A percentile compares a stretch with the other conserved stretches of the same genome.
These are phyloP conservation scores for Dryobota labecula DNA, from an alignment of 2,888 invertebrate species.

Conservation along the genomic window DNA sequence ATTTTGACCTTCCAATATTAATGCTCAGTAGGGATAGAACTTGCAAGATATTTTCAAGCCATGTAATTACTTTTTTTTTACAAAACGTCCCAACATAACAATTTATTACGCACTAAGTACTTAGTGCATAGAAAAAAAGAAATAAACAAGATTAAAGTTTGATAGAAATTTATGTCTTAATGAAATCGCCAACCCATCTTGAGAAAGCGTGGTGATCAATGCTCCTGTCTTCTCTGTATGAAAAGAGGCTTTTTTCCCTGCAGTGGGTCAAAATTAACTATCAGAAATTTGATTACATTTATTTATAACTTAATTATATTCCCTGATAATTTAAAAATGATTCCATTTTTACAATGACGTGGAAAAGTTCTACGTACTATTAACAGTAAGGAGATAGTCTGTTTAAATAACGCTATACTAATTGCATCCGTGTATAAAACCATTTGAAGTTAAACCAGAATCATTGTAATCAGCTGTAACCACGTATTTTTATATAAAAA, in stretches of 20 bases:
- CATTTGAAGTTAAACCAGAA: constrained; percentile 4
- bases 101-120: neutral
- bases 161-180: neutral
- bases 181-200: neutral
- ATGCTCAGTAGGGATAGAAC: neutral
- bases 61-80: constrained; percentile 1
- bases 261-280: neutral
- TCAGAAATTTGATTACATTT: constrained; percentile 4
- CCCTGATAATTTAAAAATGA: neutral
- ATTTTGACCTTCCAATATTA: constrained; percentile 16
- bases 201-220: neutral
- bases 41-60: neutral
- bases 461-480: neutral
- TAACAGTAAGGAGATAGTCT: too few relatives aligned
- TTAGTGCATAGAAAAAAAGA: neutral
- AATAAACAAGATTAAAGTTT: neutral
- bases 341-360: neutral
- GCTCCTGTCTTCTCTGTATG: neutral
- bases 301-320: neutral
- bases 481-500: too few relatives aligned
- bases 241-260: too few relatives aligned
- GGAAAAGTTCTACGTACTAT: neutral
- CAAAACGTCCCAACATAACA: neutral
- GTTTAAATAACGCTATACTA: neutral
- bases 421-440: neutral